These are phyloP conservation scores for Opisthograptis luteolata DNA, from an alignment of 2,888 invertebrate genomes.

Conservation along the genomic window DNA sequence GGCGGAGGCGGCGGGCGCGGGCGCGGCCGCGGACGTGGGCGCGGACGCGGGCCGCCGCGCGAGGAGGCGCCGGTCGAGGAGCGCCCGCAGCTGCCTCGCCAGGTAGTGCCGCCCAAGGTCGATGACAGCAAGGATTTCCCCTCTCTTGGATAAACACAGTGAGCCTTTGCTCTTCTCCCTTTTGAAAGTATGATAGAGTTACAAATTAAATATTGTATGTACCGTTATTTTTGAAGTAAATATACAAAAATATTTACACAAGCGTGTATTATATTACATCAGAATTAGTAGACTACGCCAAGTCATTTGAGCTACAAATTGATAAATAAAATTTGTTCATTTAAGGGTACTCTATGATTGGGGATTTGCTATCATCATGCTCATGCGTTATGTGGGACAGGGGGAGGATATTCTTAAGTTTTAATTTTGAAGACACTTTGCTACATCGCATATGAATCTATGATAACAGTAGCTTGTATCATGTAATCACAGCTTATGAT, in stretches of 20 bases:
- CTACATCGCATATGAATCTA: constrained; percentile 70
- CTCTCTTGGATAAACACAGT: constrained; percentile 90
- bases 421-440: constrained; percentile 72
- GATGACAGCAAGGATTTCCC: constrained; percentile 98
- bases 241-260: constrained; percentile 84
- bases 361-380: constrained; percentile 47
- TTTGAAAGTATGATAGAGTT: constrained; percentile 77
- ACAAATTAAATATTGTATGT: constrained; percentile 83
- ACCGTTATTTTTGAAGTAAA: constrained; percentile 85
- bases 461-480: constrained; percentile 78
- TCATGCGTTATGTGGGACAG: constrained; percentile 55
- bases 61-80: constrained; percentile 66
- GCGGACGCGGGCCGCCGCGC: constrained; percentile 60
- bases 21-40: constrained; percentile 78
- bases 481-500: constrained; percentile 79
- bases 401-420: constrained; percentile 76
- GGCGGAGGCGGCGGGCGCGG: constrained; percentile 87
- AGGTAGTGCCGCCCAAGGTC: constrained; percentile 90
- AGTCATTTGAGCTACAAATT: constrained; percentile 46
- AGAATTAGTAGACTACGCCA: constrained; percentile 39
- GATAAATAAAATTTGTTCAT: constrained; percentile 40
- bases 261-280: constrained; percentile 81
- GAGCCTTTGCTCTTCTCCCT: constrained; percentile 75
- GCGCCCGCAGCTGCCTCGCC: constrained; percentile 62
- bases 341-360: constrained; percentile 43